phyloP scores from a whole-genome alignment of 2,797 vertebrate species.

The Pseudochirops cupreus region DNA sequence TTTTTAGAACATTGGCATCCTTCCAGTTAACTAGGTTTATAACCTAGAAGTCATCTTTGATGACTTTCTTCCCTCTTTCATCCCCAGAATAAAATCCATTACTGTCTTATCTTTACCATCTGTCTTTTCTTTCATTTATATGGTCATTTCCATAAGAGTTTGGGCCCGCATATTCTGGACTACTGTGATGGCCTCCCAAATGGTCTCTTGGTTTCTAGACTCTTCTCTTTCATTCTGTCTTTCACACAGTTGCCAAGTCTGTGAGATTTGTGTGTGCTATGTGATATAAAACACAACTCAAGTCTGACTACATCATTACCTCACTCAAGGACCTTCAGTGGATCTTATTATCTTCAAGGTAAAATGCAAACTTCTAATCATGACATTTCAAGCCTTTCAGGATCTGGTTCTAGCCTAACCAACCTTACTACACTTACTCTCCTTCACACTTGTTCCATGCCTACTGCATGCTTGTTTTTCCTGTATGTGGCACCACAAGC shows the following conservation, averaged over 20 bases:
- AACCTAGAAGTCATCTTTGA: not conserved
- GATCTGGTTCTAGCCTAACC: not conserved
- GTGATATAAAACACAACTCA: not conserved
- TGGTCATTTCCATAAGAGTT: not conserved
- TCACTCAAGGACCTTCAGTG: not conserved
- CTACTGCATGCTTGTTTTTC: not conserved
- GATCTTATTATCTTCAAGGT: not conserved
- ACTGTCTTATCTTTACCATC: not conserved
- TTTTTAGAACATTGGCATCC: not conserved
- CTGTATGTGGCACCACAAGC: not conserved
- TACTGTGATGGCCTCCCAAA: not conserved
- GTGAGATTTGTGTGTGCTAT: not conserved
- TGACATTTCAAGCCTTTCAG: not conserved
- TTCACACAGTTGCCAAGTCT: not conserved
- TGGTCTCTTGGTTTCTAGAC: not conserved
- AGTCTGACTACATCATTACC: not conserved
- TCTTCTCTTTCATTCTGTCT: not conserved
- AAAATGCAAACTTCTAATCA: not conserved
- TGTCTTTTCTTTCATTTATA: not conserved
- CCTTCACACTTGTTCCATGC: not conserved
- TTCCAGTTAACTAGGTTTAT: not conserved
- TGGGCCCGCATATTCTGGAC: not conserved
- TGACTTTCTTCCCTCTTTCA: not conserved
- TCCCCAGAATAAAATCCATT: not conserved
- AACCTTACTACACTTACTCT: not conserved